Conservation (phyloP, 2,888 invertebrate genomes). For the Papilio protenor region DNA sequence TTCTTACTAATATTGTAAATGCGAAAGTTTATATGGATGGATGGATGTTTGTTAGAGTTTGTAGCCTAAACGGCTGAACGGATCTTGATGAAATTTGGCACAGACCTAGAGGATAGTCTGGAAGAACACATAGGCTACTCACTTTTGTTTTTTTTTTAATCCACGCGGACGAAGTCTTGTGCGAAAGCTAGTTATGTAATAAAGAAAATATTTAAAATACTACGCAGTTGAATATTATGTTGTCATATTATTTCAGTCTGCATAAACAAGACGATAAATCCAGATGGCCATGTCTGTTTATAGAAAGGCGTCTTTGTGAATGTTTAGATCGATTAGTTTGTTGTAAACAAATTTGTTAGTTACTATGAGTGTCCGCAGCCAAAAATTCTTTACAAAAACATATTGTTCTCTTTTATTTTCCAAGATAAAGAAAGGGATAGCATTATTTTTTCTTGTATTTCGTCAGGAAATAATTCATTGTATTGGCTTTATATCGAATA, state of each 20-base stretch:
- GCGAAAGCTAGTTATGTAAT: not conserved
- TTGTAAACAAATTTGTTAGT: conserved; percentile 6
- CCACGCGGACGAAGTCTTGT: not conserved
- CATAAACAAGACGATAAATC: conserved; percentile 14
- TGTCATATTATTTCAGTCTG: not conserved
- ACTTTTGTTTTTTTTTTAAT: not conserved
- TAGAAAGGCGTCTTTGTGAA: not conserved
- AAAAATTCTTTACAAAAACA: not conserved
- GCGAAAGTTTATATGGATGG: no score
- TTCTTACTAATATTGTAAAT: no score
- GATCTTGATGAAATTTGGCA: no score
- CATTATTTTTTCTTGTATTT: not conserved
- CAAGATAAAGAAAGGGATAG: not conserved
- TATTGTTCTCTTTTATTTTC: not conserved
- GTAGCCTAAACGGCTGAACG: no score
- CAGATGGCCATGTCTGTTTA: conserved; percentile 1
- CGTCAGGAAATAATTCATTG: not conserved
- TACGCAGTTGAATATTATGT: not conserved
- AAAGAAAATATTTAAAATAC: not conserved
- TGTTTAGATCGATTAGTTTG: conserved; percentile 1
- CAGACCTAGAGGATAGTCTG: no score
- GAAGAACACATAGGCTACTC: no score
- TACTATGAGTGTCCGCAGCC: not conserved
- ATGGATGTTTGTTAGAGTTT: no score
- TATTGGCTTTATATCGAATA: not conserved